Percentiles rank a stretch among this genome's conserved stretches.
Evolutionary conservation across 2,113 vertebrate species (phyloP).

Genomic region (Mormyrus lacerda): DNA sequence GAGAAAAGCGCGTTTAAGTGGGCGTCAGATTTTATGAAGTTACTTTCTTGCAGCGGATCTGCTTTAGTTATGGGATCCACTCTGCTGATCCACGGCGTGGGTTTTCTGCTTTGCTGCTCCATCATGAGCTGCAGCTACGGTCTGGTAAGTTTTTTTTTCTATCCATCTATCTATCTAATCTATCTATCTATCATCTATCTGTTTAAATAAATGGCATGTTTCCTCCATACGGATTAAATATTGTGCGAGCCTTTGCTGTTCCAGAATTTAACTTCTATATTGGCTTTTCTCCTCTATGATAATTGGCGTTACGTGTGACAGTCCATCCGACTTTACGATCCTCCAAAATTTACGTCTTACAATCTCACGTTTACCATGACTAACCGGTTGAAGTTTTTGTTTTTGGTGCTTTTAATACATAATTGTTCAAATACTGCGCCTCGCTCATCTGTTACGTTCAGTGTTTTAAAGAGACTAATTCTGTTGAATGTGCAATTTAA

Average conservation of each 20-base stretch:
- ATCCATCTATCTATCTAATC: background rate
- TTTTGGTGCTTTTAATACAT: background rate
- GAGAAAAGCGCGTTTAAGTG: constrained; percentile 34
- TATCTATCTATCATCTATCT: background rate
- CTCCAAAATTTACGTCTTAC: background rate
- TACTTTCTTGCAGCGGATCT: constrained; percentile 40
- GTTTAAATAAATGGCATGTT: background rate
- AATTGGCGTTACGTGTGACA: background rate
- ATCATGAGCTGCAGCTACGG: constrained; percentile 62
- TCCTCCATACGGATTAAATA: background rate
- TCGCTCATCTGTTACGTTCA: background rate
- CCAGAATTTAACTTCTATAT: background rate
- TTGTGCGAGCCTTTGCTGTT: background rate
- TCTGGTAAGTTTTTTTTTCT: constrained; percentile 71
- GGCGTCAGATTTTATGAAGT: constrained; percentile 37
- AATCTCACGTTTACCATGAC: background rate
- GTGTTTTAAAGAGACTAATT: background rate
- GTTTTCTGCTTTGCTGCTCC: constrained; percentile 71
- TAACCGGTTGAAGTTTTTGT: background rate
- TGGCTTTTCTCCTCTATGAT: background rate
- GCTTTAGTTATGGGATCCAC: constrained; percentile 78
- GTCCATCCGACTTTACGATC: background rate
- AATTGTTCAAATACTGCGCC: background rate
- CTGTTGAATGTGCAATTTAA: background rate
- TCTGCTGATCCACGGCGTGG: constrained; percentile 69